Base-by-base conservation (phyloP, 2,797 vertebrate species). In the Bradypodion ventrale region DNA sequence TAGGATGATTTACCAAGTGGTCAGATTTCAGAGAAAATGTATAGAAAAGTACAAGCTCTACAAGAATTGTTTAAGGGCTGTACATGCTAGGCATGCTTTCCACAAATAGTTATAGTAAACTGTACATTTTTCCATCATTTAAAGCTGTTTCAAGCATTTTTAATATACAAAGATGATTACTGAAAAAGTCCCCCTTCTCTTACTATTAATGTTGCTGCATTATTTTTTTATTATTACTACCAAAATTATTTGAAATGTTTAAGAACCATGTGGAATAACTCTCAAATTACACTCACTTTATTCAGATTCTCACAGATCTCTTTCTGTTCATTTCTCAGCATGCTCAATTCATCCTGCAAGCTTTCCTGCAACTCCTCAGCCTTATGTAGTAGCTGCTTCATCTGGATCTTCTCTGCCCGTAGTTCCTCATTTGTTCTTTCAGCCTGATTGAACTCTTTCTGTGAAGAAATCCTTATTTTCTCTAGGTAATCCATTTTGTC, bases 361-460 rank as follows among this genome's bases (percentile, higher is more conserved):
- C 90, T 90, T n/a, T 93, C 88, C 69, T 85, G 84, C 59, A 96
- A 92, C 72, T 89, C 83, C 62, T 93, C 93, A 0, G 94, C 88
- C 49, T 89, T 84, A 83, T 93, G 94, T 70, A 97, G 78, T 77
- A 97, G 94, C 65, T 92, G 91, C 83, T 96, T 96, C 84, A 98
- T 89, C 5, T 13, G 86, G 29, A 75, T 87, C 78, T 92, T 96
- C 85, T 95, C 89, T 60, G 90, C 44, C 83, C 92, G 95, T 80
- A 97, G 94, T 82, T 93, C 90, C 80, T 91, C 87, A 1, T 89
- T 92, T 90, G 90, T 91, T 83, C 82, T 87, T 80, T 90, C 89
- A 8, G 92, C 87, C 1, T 87, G 85, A 1, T 56, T 92, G 74
- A 97, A 73, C 77, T 96, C 94, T 69, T 89, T 94, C 86, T 95